Percentiles rank a stretch among this genome's conserved stretches.
Conservation (phyloP, 2,888 invertebrate genomes). For the Microctonus aethiopoides region DNA sequence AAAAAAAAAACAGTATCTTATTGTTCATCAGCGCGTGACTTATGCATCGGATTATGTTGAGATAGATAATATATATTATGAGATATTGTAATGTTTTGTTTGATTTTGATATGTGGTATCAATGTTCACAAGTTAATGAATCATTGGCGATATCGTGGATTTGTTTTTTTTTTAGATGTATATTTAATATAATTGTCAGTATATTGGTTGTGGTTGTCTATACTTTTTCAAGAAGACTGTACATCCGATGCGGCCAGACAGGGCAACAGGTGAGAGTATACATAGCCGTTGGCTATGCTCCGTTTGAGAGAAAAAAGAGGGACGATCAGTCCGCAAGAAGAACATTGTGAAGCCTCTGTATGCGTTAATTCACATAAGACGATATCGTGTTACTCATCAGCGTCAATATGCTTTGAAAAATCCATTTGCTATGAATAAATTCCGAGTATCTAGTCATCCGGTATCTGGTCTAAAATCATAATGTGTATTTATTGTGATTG, state of each 20-base stretch:
- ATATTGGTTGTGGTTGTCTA: not conserved
- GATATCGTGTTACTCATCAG: conserved; percentile 18
- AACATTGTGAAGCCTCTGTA: conserved; percentile 27
- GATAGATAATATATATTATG: not conserved
- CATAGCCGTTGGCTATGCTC: conserved; percentile 22
- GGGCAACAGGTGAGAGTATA: conserved; percentile 48
- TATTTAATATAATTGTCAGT: not conserved
- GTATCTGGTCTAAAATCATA: conserved; percentile 18
- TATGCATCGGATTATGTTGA: not conserved
- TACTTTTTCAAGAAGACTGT: conserved; percentile 39
- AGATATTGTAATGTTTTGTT: conserved; percentile 1
- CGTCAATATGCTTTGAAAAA: conserved; percentile 12
- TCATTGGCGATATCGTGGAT: not conserved
- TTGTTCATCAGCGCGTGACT: not conserved
- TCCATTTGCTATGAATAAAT: conserved; percentile 6
- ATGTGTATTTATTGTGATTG: not conserved
- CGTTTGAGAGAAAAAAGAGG: conserved; percentile 1
- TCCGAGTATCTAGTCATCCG: conserved; percentile 23
- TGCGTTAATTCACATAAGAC: conserved; percentile 32
- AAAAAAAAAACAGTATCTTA: not conserved
- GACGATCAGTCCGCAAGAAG: conserved; percentile 15
- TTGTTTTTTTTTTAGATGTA: not conserved
- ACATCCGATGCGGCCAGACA: conserved; percentile 34
- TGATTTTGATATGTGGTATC: conserved; percentile 4
- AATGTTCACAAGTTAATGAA: conserved; percentile 12